A percentile compares a stretch with the other conserved stretches of the same genome.
Evolutionary conservation across 1,140 invertebrate genomes (phyloP).

Genomic region (Orchesella cincta): DNA sequence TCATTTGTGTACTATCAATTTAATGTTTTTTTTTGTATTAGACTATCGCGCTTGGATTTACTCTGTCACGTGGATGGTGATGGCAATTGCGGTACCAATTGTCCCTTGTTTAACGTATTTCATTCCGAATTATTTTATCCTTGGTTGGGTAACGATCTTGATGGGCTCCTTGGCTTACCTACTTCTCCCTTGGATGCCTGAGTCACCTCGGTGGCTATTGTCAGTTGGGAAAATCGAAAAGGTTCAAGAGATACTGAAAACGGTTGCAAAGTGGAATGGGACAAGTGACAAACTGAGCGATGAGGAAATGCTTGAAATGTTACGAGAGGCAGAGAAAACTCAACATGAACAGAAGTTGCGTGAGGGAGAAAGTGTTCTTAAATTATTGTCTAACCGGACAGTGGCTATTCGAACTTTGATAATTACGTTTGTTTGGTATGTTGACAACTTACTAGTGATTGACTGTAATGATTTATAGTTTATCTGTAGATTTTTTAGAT

Average conservation of each 20-base stretch:
- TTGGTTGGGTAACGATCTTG: constrained; percentile 38
- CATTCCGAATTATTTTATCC: background rate
- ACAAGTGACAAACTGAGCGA: background rate
- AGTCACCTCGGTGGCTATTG: constrained; percentile 61
- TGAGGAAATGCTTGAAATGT: background rate
- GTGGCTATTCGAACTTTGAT: background rate
- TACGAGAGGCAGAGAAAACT: background rate
- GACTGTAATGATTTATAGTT: too few relatives aligned
- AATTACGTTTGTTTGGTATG: background rate
- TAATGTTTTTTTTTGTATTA: background rate
- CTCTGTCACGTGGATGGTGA: constrained; percentile 26
- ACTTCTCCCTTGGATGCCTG: constrained; percentile 57
- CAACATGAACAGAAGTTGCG: background rate
- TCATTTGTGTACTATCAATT: background rate
- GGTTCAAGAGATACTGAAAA: constrained; percentile 55
- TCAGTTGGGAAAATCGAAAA: constrained; percentile 59
- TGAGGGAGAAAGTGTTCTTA: background rate
- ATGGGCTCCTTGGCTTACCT: constrained; percentile 34
- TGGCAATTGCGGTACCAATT: constrained; percentile 43
- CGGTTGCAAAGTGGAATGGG: constrained; percentile 42
- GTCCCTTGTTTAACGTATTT: constrained; percentile 43
- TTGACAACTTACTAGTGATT: too few relatives aligned
- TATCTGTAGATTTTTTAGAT: too few relatives aligned
- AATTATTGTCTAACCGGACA: background rate
- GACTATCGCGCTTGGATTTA: constrained; percentile 45